Evolutionary conservation across 2,797 vertebrate species (phyloP), one percentile per base, ranked within the genome.

Genomic region (Oreonectes daqikongensis): DNA sequence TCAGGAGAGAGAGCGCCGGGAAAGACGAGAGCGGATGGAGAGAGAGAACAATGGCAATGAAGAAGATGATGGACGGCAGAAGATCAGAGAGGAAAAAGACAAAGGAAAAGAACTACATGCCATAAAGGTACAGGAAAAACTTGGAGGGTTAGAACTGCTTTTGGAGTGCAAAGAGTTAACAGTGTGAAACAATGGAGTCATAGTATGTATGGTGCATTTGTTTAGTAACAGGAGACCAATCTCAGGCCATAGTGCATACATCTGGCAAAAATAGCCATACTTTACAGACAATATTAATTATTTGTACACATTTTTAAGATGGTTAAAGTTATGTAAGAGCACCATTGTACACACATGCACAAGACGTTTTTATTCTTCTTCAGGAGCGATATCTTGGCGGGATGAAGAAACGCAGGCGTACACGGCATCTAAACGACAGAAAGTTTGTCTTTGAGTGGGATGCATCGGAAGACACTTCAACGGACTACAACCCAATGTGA

Each of bases 391-490:
- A 98, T 84, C 91, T 99, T 4, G 97, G 97, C 0, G 96, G 97
- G 2, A 83, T 96, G 84, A 99, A 98, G 91, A 99, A 99, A 86
- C 93, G 97, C 11, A 88, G 96, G n/a, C 90, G 97, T 53, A 98
- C 97, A 0, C 94, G 97, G 42, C 97, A 98, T 88, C 90, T 99
- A 48, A 99, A 99, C 0, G 97, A 99, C 90, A 94, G 97, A 80
- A 99, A 99, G 88, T 99, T 99, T 63, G 97, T 99, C 69, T 99
- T 99, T 1, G 97, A 99, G 88, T 99, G 97, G 97, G 97, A 99
- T 0, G 97, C 97, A 0, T 98, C 96, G 0, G 97, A 99, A 75
- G 97, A 99, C 87, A 99, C 97, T 0, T 98, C 97, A 4, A 95
- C 95, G 0, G 97, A 99, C 86, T 98, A 99, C 90, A 99, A 99